These are phyloP conservation scores for Tupaia chinensis DNA, from an alignment of 2,113 vertebrate species.

Conservation along the genomic window DNA sequence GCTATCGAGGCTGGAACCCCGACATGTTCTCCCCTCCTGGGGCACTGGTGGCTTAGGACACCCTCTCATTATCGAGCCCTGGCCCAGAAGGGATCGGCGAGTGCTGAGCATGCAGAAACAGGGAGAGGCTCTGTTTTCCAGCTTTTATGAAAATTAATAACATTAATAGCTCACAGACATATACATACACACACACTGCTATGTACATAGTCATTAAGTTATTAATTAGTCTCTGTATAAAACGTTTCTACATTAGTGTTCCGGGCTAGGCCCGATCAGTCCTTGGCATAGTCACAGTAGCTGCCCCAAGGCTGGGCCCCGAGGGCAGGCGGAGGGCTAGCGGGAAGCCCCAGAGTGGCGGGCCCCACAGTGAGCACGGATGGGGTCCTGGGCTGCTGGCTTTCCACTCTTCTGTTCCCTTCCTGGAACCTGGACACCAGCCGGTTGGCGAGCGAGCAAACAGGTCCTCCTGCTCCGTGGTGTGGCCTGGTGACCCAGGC, in stretches of 20 bases:
- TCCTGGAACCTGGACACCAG: slow-evolving; percentile 59
- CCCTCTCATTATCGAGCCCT: neutral
- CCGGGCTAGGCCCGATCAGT: slow-evolving; percentile 71
- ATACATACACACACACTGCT: slow-evolving; percentile 81
- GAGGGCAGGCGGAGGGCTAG: neutral
- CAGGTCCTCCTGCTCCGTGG: neutral
- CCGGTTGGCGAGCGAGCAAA: slow-evolving; percentile 19
- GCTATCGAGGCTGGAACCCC: neutral
- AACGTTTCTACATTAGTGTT: slow-evolving; percentile 82
- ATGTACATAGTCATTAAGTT: slow-evolving; percentile 90
- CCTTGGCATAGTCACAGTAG: slow-evolving; percentile 78
- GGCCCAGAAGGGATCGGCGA: neutral
- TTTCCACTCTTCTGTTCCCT: slow-evolving; percentile 55
- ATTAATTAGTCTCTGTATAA: slow-evolving; percentile 85
- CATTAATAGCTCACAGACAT: slow-evolving; percentile 86
- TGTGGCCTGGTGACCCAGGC: slow-evolving; percentile 13
- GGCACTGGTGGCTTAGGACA: neutral
- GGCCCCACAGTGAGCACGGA: neutral
- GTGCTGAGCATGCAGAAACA: slow-evolving; percentile 38
- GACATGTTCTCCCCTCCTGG: neutral
- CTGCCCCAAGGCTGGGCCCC: slow-evolving; percentile 72
- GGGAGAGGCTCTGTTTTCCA: slow-evolving; percentile 45
- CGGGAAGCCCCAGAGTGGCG: neutral
- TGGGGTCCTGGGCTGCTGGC: neutral
- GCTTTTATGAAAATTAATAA: slow-evolving; percentile 88